These are phyloP conservation scores for Nipponacmea schrenckii DNA, from an alignment of 2,888 invertebrate species.

Conservation along the genomic window DNA sequence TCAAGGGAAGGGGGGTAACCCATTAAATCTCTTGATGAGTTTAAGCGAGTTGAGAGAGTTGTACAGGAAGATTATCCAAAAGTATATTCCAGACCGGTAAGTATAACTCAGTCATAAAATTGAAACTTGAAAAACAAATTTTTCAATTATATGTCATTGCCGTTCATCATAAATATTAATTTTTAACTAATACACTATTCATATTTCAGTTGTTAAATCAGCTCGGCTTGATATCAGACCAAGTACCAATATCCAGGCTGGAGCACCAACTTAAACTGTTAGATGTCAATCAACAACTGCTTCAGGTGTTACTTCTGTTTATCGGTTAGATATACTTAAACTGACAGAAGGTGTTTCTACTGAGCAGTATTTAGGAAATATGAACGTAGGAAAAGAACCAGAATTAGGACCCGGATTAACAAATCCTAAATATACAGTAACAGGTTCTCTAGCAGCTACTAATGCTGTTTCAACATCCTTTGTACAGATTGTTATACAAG, in stretches of 20 bases:
- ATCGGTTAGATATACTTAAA: too few species aligned
- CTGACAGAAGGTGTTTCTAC: too few species aligned
- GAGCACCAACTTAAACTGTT: neutral
- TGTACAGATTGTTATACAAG: neutral
- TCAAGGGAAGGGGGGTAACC: too few species aligned
- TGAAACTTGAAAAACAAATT: too few species aligned
- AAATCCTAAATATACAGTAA: neutral
- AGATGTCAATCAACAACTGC: neutral
- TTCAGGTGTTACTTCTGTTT: neutral
- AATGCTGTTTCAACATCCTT: neutral
- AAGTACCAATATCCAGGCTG: neutral
- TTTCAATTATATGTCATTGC: too few species aligned
- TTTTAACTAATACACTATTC: too few species aligned
- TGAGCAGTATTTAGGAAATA: neutral
- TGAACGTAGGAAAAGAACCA: neutral
- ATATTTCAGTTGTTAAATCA: neutral
- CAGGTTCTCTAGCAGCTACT: neutral
- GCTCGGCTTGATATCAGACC: neutral
- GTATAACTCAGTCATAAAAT: too few species aligned
- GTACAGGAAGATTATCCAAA: too few species aligned
- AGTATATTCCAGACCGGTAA: too few species aligned
- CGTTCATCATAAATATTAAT: too few species aligned
- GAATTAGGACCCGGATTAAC: neutral
- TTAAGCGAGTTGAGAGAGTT: too few species aligned
- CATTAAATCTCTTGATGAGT: too few species aligned